phyloP scores from a whole-genome alignment of 2,797 vertebrate genomes.

The Spondyliosoma cantharus region DNA sequence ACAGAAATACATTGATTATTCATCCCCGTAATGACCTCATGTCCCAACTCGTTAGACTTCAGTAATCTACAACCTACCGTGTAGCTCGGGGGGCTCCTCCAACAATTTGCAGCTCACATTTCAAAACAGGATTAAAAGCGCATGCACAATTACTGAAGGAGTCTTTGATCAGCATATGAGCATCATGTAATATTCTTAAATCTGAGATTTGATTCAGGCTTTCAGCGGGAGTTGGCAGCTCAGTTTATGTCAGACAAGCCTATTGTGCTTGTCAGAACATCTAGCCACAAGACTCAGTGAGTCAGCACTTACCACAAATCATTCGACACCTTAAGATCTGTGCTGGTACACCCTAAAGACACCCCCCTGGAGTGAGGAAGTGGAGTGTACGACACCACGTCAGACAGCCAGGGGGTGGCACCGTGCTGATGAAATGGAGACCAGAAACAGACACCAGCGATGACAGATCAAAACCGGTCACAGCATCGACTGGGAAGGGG shows the following conservation, averaged over 20 bases:
- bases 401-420: slow-evolving; percentile 22
- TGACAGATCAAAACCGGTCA: slow-evolving; percentile 19
- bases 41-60: slow-evolving; percentile 69
- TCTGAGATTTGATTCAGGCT: slow-evolving; percentile 20
- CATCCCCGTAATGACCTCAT: slow-evolving; percentile 71
- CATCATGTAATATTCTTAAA: slow-evolving; percentile 15
- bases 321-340: slow-evolving; percentile 50
- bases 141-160: slow-evolving; percentile 13
- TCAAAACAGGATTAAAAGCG: slow-evolving; percentile 22
- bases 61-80: slow-evolving; percentile 32
- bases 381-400: slow-evolving; percentile 27
- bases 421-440: slow-evolving; percentile 47
- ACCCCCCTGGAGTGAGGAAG: slow-evolving; percentile 32
- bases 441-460: background rate
- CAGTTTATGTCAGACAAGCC: slow-evolving; percentile 12
- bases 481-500: background rate
- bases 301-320: slow-evolving; percentile 27
- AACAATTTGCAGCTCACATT: slow-evolving; percentile 46
- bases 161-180: slow-evolving; percentile 36
- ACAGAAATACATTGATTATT: slow-evolving; percentile 76
- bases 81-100: slow-evolving; percentile 38
- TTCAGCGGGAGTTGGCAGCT: slow-evolving; percentile 26
- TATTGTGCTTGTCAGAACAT: slow-evolving; percentile 32
- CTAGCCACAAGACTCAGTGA: slow-evolving; percentile 8
- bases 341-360: slow-evolving; percentile 21